These are phyloP conservation scores for Papilio dardanus DNA, from an alignment of 1,140 invertebrate genomes.

Conservation along the genomic window DNA sequence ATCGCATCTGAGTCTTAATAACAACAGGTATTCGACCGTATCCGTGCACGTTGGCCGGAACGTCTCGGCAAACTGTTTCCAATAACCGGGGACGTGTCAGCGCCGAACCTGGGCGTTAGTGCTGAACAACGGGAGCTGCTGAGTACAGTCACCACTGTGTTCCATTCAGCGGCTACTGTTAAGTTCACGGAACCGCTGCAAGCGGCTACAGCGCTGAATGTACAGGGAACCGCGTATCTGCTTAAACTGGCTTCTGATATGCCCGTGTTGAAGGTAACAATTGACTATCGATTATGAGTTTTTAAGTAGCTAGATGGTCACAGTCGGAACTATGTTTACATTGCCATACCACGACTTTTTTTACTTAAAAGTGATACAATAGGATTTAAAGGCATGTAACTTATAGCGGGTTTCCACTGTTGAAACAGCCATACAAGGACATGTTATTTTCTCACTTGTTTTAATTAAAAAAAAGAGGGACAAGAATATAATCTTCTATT, in stretches of 20 bases:
- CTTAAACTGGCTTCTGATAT: conserved; percentile 85
- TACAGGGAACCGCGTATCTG: conserved; percentile 84
- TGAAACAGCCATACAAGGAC: too few species aligned
- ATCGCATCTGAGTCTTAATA: too few species aligned
- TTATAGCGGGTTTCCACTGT: too few species aligned
- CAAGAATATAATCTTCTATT: too few species aligned
- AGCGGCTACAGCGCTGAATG: conserved; percentile 84
- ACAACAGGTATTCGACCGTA: conserved; percentile 87
- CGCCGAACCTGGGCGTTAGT: conserved; percentile 89
- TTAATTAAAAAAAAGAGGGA: too few species aligned
- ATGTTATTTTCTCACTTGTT: too few species aligned
- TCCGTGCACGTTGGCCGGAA: conserved; percentile 84
- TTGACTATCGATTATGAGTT: too few species aligned
- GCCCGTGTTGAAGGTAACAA: conserved; percentile 87
- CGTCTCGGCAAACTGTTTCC: conserved; percentile 89
- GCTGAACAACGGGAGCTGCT: conserved; percentile 81
- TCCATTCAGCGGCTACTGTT: conserved; percentile 87
- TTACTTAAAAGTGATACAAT: too few species aligned
- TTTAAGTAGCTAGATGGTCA: too few species aligned
- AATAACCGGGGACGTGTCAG: conserved; percentile 92
- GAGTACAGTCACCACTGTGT: conserved; percentile 82
- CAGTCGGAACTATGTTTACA: too few species aligned
- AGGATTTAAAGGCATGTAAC: too few species aligned
- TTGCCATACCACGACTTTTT: too few species aligned
- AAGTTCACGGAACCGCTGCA: conserved; percentile 92